A percentile compares a stretch with the other conserved stretches of the same genome.
These are phyloP conservation scores for Thumatha senex DNA, from an alignment of 2,888 invertebrate species.

Conservation along the genomic window DNA sequence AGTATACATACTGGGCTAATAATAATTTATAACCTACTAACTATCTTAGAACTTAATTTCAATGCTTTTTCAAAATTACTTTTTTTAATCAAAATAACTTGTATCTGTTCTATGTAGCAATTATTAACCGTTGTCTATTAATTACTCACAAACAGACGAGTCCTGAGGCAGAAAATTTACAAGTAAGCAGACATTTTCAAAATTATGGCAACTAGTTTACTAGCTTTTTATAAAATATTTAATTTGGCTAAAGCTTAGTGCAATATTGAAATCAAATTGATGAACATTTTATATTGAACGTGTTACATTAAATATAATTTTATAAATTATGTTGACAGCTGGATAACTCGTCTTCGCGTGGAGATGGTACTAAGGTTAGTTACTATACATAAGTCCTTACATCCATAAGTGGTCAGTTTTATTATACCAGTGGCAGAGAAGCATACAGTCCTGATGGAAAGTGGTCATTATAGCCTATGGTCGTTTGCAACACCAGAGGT, in stretches of 20 bases:
- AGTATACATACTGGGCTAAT: not conserved
- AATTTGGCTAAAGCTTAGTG: constrained; percentile 1
- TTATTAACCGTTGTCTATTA: not conserved
- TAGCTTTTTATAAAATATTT: not conserved
- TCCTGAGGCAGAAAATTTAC: constrained; percentile 1
- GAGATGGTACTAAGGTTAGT: not conserved
- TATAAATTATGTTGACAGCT: not conserved
- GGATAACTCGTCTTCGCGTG: not conserved
- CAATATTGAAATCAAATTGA: not conserved
- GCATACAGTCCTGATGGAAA: no score
- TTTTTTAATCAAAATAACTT: no score
- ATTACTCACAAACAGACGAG: not conserved
- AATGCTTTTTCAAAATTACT: not conserved
- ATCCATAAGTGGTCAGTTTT: no score
- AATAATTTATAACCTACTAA: not conserved
- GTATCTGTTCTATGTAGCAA: not conserved
- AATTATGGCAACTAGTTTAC: not conserved
- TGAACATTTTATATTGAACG: no score
- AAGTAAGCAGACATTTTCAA: constrained; percentile 3
- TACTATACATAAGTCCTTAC: no score
- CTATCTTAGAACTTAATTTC: not conserved
- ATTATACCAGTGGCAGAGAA: no score
- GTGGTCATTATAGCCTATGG: no score
- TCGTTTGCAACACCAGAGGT: no score
- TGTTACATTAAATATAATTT: not conserved